Evolutionary conservation across 2,797 vertebrate genomes (phyloP).

Genomic region (Halcyon chelicuti): DNA sequence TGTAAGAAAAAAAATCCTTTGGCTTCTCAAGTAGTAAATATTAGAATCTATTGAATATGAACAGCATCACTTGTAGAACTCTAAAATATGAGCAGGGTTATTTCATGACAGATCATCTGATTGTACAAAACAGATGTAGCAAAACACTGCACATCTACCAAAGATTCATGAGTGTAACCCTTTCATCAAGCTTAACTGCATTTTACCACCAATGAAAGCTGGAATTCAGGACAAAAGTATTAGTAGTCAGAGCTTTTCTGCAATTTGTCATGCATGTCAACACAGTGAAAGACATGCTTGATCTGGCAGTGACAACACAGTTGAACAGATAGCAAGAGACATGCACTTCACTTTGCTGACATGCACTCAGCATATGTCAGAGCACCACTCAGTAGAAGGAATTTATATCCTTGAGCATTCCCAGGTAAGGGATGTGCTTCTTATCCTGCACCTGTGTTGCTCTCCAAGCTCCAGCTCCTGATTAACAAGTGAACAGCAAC

Average conservation of each 20-base stretch:
- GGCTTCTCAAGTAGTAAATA: background rate
- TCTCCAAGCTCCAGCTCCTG: background rate
- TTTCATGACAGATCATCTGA: background rate
- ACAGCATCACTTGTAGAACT: background rate
- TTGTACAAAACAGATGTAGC: fast-evolving
- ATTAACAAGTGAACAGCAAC: background rate
- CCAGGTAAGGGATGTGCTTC: background rate
- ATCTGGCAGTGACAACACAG: background rate
- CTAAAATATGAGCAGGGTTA: background rate
- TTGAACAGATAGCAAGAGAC: background rate
- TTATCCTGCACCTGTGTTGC: background rate
- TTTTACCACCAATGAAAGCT: fast-evolving
- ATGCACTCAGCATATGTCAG: background rate
- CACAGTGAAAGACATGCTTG: background rate
- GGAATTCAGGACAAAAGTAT: background rate
- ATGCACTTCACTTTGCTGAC: background rate
- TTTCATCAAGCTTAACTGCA: background rate
- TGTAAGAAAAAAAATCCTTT: background rate
- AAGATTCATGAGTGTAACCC: background rate
- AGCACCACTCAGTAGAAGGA: background rate
- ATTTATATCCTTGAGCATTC: background rate
- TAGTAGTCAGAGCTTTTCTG: background rate
- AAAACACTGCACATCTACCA: background rate
- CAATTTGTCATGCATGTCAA: background rate
- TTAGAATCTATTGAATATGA: background rate